Percentiles rank a stretch among this genome's conserved stretches.
phyloP scores from a whole-genome alignment of 1,140 invertebrate species.

The Formica exsecta region DNA sequence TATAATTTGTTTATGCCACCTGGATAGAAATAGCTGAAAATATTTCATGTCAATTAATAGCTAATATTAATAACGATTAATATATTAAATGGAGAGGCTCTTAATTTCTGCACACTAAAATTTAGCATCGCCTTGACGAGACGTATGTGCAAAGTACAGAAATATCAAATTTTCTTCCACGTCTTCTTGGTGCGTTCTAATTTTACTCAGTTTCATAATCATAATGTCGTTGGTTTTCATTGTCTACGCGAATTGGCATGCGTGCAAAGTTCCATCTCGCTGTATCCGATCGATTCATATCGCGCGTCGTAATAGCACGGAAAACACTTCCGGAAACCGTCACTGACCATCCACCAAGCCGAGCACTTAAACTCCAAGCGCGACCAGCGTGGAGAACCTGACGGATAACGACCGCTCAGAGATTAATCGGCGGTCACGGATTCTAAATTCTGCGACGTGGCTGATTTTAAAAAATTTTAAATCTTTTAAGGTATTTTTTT shows the following conservation, averaged over 20 bases:
- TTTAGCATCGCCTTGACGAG: slow-evolving; percentile 14
- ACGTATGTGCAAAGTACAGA: background rate
- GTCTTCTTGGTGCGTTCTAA: slow-evolving; percentile 11
- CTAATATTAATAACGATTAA: background rate
- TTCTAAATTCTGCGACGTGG: slow-evolving; percentile 80
- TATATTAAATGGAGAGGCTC: slow-evolving; percentile 2
- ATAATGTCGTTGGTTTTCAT: slow-evolving; percentile 53
- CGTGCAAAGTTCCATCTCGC: slow-evolving; percentile 52
- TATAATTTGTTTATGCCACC: background rate
- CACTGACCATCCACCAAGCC: slow-evolving; percentile 68
- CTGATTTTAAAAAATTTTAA: slow-evolving; percentile 30
- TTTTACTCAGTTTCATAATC: slow-evolving; percentile 30
- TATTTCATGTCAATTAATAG: slow-evolving; percentile 7
- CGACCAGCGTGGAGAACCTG: slow-evolving; percentile 77
- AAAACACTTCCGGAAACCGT: slow-evolving; percentile 74
- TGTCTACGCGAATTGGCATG: slow-evolving; percentile 54
- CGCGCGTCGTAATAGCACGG: slow-evolving; percentile 71
- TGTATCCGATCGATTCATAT: slow-evolving; percentile 70
- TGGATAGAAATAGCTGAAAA: background rate
- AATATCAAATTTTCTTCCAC: slow-evolving; percentile 31
- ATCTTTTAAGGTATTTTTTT: background rate
- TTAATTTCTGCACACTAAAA: slow-evolving; percentile 19
- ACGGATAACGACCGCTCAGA: slow-evolving; percentile 81
- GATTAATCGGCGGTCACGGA: slow-evolving; percentile 82
- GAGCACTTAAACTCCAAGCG: slow-evolving; percentile 73